These are phyloP conservation scores for Catamblyrhynchus diadema DNA, from an alignment of 2,797 vertebrate species.

Conservation along the genomic window DNA sequence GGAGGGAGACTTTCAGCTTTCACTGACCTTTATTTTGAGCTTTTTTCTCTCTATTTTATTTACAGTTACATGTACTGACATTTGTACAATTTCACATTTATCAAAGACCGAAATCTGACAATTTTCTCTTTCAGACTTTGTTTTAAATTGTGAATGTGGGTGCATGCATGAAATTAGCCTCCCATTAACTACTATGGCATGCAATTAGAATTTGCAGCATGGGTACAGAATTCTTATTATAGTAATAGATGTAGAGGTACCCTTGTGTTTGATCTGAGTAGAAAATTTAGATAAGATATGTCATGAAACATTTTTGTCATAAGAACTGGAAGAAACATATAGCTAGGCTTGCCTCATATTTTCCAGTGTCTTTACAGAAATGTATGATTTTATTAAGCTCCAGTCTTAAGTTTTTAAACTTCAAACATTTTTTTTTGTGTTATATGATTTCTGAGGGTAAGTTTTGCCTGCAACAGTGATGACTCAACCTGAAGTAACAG, in stretches of 20 bases:
- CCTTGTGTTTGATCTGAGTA: background rate
- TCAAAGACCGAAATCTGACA: constrained; percentile 51
- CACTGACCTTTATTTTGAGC: constrained; percentile 65
- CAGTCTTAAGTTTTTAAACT: background rate
- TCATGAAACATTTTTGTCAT: background rate
- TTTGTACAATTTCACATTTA: constrained; percentile 64
- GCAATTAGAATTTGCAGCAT: background rate
- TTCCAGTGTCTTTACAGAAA: background rate
- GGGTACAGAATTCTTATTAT: background rate
- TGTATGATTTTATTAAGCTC: background rate
- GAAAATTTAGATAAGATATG: background rate
- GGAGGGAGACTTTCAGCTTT: constrained; percentile 52
- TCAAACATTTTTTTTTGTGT: background rate
- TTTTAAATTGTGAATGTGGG: background rate
- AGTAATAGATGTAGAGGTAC: background rate
- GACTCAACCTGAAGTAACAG: background rate
- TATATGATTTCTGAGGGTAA: background rate
- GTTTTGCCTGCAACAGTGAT: background rate
- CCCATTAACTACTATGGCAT: background rate
- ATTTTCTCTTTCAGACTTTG: constrained; percentile 25
- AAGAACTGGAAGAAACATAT: background rate
- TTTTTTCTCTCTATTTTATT: constrained; percentile 60
- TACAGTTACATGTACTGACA: constrained; percentile 55
- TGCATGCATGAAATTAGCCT: background rate
- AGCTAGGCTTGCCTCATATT: background rate